These are phyloP conservation scores for Sebastes paucispinis DNA, from an alignment of 2,797 vertebrate species.

Conservation along the genomic window DNA sequence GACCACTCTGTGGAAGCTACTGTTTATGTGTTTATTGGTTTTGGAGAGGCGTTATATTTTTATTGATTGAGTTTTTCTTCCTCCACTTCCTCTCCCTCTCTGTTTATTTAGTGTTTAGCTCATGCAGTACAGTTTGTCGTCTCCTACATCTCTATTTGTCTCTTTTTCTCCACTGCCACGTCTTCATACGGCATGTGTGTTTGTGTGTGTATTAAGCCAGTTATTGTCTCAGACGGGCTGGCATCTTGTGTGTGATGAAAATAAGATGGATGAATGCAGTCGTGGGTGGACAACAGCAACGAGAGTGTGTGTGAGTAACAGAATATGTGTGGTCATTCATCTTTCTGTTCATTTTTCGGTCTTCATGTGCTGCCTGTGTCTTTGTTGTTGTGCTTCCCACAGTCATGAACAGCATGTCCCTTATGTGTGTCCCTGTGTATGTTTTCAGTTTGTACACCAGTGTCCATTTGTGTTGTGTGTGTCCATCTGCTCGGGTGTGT, in stretches of 20 bases:
- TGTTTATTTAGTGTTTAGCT: not conserved
- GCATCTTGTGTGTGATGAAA: conserved; percentile 55
- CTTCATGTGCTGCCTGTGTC: not conserved
- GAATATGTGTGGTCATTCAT: conserved; percentile 45
- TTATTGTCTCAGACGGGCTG: conserved; percentile 48
- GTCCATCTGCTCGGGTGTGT: conserved; percentile 55
- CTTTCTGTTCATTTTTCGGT: conserved; percentile 22
- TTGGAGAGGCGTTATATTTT: not conserved
- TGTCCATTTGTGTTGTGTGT: conserved; percentile 35
- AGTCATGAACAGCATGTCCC: not conserved
- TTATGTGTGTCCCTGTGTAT: conserved; percentile 26
- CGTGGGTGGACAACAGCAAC: conserved; percentile 54
- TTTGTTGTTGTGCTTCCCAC: not conserved
- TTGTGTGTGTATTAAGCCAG: conserved; percentile 25
- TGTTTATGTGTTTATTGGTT: not conserved
- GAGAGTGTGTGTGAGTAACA: not conserved
- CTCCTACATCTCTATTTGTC: conserved; percentile 9
- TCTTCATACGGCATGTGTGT: not conserved
- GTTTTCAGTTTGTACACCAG: conserved; percentile 37
- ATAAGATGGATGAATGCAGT: conserved; percentile 59
- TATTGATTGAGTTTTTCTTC: not conserved
- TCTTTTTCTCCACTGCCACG: not conserved
- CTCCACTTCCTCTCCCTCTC: not conserved
- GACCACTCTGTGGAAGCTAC: not conserved
- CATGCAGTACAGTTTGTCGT: not conserved